Evolutionary conservation across 2,888 invertebrate species (phyloP).

Genomic region (Gnatocerus cornutus): DNA sequence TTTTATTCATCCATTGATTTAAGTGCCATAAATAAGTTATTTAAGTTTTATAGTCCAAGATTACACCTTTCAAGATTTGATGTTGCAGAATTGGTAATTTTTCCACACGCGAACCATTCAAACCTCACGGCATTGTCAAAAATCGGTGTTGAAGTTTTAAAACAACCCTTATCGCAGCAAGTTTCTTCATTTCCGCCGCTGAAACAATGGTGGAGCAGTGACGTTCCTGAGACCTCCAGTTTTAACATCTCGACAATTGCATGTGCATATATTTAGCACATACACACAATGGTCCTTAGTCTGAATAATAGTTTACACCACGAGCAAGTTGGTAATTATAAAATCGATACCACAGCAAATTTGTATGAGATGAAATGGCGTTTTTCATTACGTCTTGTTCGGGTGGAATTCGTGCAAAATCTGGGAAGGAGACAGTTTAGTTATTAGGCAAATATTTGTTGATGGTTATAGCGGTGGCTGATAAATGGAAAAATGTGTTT

Average conservation of each 20-base stretch:
- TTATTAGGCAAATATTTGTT: slow-evolving; percentile 8
- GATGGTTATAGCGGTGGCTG: slow-evolving; percentile 14
- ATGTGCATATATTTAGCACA: background rate
- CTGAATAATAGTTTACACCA: background rate
- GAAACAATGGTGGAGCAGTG: background rate
- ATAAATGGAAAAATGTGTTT: slow-evolving; percentile 24
- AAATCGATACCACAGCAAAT: too few species aligned
- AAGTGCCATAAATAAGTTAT: slow-evolving; percentile 41
- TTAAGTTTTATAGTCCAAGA: slow-evolving; percentile 37
- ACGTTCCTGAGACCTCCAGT: background rate
- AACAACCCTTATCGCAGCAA: slow-evolving; percentile 33
- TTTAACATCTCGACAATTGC: slow-evolving; percentile 4
- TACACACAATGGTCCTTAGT: background rate
- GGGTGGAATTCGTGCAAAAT: background rate
- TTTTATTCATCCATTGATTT: background rate
- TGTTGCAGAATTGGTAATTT: slow-evolving; percentile 22
- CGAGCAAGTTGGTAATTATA: too few species aligned
- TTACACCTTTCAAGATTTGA: slow-evolving; percentile 27
- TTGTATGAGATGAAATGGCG: background rate
- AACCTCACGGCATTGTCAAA: slow-evolving; percentile 25
- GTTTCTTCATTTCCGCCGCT: slow-evolving; percentile 35
- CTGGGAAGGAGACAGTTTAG: background rate
- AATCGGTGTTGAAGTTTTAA: slow-evolving; percentile 36
- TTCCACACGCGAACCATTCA: slow-evolving; percentile 32
- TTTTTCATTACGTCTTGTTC: background rate